These are phyloP conservation scores for Sebastes fasciatus DNA, from an alignment of 2,113 vertebrate species.

Conservation along the genomic window DNA sequence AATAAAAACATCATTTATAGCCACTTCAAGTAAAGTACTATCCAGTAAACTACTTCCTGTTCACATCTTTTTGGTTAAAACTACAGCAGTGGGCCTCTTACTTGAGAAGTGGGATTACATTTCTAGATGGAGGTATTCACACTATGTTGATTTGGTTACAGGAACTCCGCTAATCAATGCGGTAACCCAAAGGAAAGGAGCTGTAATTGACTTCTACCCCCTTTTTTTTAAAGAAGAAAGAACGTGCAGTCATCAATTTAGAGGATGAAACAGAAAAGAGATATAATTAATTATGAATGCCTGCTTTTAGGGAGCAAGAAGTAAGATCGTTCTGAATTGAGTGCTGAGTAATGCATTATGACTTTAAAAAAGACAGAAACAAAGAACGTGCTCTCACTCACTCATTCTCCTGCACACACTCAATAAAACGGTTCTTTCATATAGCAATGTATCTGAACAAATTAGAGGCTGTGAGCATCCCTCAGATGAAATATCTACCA, in stretches of 20 bases:
- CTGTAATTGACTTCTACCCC: neutral
- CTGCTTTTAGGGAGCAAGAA: constrained; percentile 3
- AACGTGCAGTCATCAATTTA: neutral
- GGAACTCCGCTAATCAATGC: neutral
- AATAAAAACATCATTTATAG: too few relatives aligned
- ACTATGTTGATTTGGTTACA: neutral
- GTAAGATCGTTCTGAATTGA: constrained; percentile 2
- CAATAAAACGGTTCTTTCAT: constrained; percentile 51
- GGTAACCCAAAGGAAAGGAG: neutral
- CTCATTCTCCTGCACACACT: constrained; percentile 37
- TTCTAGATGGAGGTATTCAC: neutral
- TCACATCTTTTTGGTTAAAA: too few relatives aligned
- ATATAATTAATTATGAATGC: neutral
- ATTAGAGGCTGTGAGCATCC: constrained; percentile 55
- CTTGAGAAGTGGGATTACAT: neutral
- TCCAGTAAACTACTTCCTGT: too few relatives aligned
- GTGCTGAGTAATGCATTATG: constrained; percentile 37
- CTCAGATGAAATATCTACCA: constrained; percentile 62
- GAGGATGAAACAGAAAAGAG: neutral
- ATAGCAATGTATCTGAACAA: constrained; percentile 52
- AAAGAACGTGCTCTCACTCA: constrained; percentile 26
- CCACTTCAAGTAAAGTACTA: too few relatives aligned
- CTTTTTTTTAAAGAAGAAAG: neutral
- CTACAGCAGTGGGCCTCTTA: neutral
- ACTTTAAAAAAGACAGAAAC: constrained; percentile 21